Evolutionary conservation across 1,140 invertebrate genomes (phyloP), one percentile per base, ranked within the genome.

Genomic region (Drosophila auraria): DNA sequence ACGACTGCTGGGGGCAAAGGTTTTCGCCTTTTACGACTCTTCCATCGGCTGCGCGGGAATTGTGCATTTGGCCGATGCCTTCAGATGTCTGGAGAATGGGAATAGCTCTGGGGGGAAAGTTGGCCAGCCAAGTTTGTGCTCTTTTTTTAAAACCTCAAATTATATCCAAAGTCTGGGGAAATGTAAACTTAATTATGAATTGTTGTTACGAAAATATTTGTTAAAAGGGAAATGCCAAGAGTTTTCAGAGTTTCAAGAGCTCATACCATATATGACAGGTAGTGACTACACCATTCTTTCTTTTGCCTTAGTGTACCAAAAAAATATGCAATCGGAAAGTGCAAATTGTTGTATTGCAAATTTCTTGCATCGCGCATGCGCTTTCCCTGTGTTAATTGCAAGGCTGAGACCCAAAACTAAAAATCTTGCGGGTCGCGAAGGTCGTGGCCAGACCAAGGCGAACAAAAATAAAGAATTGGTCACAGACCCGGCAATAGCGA

Each of bases 1-100:
- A 83, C 79, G 81, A 71, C 76, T 79, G 76, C 65, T 83, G 75
- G 70, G 81, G 81, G 76, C 81, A 83, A 83, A 83, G 81, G 81
- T 83, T 80, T 77, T 70, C 51, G 75, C 70, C 63, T 79, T 79
- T 79, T 82, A 82, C 50, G 68, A 68, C 61, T 58, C 20, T 15
- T 56, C 54, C 54, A 56, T 56, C 54, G 33, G 5, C 54, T 56
- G 54, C 8, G 54, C 54, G 36, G 54, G 54, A 56, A 56, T 56
- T 56, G 54, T 56, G 54, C 54, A 56, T 33, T 62, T 33, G 47
- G 17, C 44, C 30, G 27, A 15, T 30, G 17, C 9, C 59, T 51
- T 61, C 17, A 33, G 27, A 36, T 56, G 60, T n/a, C 27, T 56
- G 20, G 14, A 23, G 51, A 56, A 56, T 17, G 30, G 59, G 27